These are phyloP conservation scores for Cololabis saira DNA, from an alignment of 2,113 vertebrate genomes.

Conservation along the genomic window DNA sequence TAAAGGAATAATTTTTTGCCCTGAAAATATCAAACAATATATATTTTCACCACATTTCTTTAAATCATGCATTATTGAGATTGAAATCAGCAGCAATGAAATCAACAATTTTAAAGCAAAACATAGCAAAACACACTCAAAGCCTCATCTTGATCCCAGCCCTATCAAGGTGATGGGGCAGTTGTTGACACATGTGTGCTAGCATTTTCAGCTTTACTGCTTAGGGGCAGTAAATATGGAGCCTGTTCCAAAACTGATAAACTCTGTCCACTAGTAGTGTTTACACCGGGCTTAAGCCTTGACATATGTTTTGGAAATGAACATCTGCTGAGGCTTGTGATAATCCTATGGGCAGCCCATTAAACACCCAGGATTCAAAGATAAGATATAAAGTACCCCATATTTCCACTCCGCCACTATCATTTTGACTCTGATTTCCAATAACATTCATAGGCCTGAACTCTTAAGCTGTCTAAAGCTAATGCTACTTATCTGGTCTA, in stretches of 20 bases:
- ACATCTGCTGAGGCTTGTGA: conserved; percentile 74
- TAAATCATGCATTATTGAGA: neutral
- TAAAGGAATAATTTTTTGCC: conserved; percentile 18
- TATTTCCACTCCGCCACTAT: conserved; percentile 54
- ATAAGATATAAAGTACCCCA: conserved; percentile 72
- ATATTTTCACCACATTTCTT: neutral
- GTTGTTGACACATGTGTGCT: conserved; percentile 39
- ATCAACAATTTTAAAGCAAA: neutral
- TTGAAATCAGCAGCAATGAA: no score
- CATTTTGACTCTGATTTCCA: conserved; percentile 73
- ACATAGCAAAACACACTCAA: neutral
- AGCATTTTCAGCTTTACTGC: conserved; percentile 65
- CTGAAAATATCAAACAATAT: neutral
- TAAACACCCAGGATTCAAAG: conserved; percentile 72
- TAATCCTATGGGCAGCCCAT: conserved; percentile 80
- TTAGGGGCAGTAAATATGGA: conserved; percentile 62
- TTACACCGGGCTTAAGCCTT: conserved; percentile 76
- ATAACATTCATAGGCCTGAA: conserved; percentile 63
- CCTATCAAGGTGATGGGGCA: conserved; percentile 50
- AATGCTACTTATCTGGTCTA: conserved; percentile 77
- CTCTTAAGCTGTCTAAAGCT: conserved; percentile 67
- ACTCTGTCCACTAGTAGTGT: conserved; percentile 76
- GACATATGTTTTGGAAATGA: conserved; percentile 80
- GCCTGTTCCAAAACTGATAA: conserved; percentile 76
- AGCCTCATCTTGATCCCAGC: conserved; percentile 11